Percentiles rank a stretch among this genome's conserved stretches.
Conservation (phyloP, 2,113 vertebrate species). For the Actenoides lindsayi region DNA sequence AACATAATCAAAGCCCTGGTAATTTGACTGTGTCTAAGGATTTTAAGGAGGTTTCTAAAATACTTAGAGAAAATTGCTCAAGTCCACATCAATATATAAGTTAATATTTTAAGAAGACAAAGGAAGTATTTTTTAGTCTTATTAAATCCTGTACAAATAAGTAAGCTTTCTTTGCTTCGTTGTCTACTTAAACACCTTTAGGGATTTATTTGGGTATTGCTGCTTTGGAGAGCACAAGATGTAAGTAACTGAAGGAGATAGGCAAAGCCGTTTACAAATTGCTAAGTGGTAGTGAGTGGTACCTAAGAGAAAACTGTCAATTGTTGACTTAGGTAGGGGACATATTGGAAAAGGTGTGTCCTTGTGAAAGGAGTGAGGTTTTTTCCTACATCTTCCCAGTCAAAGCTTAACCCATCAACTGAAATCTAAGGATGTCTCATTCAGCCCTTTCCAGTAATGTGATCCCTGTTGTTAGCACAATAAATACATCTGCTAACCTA, state of each 20-base stretch:
- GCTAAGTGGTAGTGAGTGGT: background rate
- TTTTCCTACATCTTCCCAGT: background rate
- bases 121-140: background rate
- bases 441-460: background rate
- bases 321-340: background rate
- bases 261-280: background rate
- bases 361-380: background rate
- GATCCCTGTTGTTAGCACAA: background rate
- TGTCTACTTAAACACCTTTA: background rate
- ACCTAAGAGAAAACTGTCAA: background rate
- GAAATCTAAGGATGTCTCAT: background rate
- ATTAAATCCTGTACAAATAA: background rate
- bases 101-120: background rate
- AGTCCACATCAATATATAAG: background rate
- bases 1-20: background rate
- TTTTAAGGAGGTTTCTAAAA: background rate
- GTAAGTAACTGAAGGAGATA: background rate
- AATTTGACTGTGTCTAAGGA: background rate
- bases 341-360: background rate
- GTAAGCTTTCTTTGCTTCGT: background rate
- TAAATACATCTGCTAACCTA: background rate
- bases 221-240: background rate
- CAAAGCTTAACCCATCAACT: background rate
- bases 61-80: background rate
- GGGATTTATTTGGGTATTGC: background rate